Conservation (phyloP, 1,140 invertebrate genomes). For the Drosophila virilis region DNA sequence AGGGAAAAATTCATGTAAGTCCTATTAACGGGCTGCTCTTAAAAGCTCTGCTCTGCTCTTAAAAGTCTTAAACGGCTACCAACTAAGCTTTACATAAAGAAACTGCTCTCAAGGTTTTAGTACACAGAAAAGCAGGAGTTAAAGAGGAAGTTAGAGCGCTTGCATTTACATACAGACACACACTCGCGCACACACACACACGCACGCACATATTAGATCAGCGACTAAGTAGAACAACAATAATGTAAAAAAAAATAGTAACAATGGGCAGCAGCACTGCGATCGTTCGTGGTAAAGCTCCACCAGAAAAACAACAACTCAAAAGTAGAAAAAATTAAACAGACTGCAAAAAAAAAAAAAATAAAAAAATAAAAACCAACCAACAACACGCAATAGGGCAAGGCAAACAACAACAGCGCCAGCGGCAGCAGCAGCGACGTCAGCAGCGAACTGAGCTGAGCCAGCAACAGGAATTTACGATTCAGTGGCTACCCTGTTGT, state of each 20-base stretch:
- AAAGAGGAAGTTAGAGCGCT: slow-evolving; percentile 66
- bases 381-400: slow-evolving; percentile 83
- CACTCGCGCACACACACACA: neutral
- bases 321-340: slow-evolving; percentile 73
- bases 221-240: slow-evolving; percentile 71
- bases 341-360: slow-evolving; percentile 68
- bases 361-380: slow-evolving; percentile 54
- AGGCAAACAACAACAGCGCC: slow-evolving; percentile 77
- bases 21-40: neutral
- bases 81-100: neutral
- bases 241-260: slow-evolving; percentile 50
- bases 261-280: slow-evolving; percentile 56
- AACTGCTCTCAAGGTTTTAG: neutral
- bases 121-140: neutral
- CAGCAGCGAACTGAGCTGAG: slow-evolving; percentile 50
- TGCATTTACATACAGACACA: slow-evolving; percentile 19
- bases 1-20: neutral
- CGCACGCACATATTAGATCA: slow-evolving; percentile 51
- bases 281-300: slow-evolving; percentile 70
- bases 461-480: slow-evolving; percentile 80
- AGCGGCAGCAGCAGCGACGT: slow-evolving; percentile 33
- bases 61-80: neutral
- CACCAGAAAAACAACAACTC: slow-evolving; percentile 62
- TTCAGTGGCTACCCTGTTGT: slow-evolving; percentile 77
- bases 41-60: neutral